Evolutionary conservation across 2,888 invertebrate species (phyloP).

Genomic region (Macroteleia sp.): DNA sequence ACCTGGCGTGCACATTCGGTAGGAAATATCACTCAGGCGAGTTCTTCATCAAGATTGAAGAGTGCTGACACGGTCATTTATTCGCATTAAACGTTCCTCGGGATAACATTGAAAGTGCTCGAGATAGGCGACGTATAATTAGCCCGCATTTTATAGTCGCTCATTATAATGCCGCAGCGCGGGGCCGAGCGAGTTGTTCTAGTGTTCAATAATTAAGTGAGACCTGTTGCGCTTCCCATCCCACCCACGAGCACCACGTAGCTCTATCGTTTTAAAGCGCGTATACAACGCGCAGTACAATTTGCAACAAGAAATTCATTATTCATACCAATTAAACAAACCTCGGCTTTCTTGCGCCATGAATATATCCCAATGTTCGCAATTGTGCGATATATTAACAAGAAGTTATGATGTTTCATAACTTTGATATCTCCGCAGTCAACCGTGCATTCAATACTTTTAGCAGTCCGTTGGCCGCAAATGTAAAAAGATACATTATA

Average conservation of each 20-base stretch:
- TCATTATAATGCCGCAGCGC: conserved; percentile 46
- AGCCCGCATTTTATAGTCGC: conserved; percentile 44
- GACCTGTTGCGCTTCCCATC: conserved; percentile 82
- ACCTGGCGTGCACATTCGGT: conserved; percentile 48
- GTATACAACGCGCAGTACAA: conserved; percentile 55
- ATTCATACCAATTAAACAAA: conserved; percentile 78
- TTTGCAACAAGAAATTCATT: too few relatives aligned
- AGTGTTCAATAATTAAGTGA: conserved; percentile 83
- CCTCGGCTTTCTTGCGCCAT: conserved; percentile 31
- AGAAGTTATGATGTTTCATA: conserved; percentile 26
- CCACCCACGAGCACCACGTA: conserved; percentile 68
- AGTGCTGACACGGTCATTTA: conserved; percentile 51
- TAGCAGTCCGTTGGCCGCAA: conserved; percentile 1
- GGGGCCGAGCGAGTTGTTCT: conserved; percentile 42
- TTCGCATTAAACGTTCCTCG: conserved; percentile 42
- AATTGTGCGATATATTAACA: conserved; percentile 34
- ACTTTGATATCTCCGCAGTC: conserved; percentile 30
- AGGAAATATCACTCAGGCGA: conserved; percentile 54
- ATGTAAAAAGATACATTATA: not conserved
- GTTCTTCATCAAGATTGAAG: conserved; percentile 51
- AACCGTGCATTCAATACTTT: too few relatives aligned
- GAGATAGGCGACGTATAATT: conserved; percentile 47
- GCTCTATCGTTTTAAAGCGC: conserved; percentile 67
- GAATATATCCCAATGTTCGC: conserved; percentile 35
- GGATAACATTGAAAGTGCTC: conserved; percentile 26